Evolutionary conservation across 2,888 invertebrate species (phyloP).

Genomic region (Synergus umbraculus): DNA sequence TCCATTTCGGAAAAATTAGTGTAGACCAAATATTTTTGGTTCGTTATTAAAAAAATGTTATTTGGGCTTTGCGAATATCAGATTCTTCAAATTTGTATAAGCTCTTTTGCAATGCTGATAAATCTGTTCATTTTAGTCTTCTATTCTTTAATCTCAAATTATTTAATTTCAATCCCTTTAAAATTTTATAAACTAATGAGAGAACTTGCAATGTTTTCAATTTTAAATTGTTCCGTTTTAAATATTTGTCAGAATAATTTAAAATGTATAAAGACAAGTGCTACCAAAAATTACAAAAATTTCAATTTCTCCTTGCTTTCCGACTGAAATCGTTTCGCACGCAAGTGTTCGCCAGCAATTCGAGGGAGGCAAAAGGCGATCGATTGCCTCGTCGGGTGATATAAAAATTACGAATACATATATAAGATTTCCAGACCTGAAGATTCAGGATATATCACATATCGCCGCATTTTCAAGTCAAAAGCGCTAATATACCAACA

Average conservation of each 20-base stretch:
- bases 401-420: constrained; percentile 23
- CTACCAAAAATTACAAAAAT: background rate
- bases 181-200: too few relatives aligned
- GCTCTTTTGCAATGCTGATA: too few relatives aligned
- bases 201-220: background rate
- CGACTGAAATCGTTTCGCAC: constrained; percentile 6
- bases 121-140: too few relatives aligned
- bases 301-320: background rate
- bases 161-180: too few relatives aligned
- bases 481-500: background rate
- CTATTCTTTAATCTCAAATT: too few relatives aligned
- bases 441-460: constrained; percentile 1
- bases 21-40: too few relatives aligned
- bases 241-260: too few relatives aligned
- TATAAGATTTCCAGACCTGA: background rate
- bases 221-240: background rate
- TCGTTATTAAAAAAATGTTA: background rate
- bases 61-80: background rate
- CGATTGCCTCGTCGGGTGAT: constrained; percentile 8
- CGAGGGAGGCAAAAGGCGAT: constrained; percentile 2
- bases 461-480: background rate
- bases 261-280: background rate
- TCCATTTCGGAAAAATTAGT: too few relatives aligned
- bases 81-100: background rate
- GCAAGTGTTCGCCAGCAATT: constrained; percentile 11